Evolutionary conservation across 2,797 vertebrate species (phyloP).

Genomic region (Hydrocynus forskahlii): DNA sequence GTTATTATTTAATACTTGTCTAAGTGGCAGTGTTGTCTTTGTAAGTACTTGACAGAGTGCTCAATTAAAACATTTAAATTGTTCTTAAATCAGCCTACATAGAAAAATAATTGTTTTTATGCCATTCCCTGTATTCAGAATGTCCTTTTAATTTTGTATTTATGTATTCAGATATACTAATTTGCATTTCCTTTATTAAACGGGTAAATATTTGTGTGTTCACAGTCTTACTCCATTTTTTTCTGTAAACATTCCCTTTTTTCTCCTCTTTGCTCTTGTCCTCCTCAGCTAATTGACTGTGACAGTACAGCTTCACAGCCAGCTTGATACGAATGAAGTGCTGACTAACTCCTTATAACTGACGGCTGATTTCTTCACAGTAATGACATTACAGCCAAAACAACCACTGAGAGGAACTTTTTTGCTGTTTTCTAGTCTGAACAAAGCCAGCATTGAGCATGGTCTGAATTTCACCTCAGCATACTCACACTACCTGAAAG

Average conservation of each 20-base stretch:
- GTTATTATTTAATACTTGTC: neutral
- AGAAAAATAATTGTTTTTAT: neutral
- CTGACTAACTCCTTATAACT: neutral
- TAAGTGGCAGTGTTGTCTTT: neutral
- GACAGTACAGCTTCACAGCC: neutral
- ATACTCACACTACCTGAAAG: slow-evolving; percentile 84
- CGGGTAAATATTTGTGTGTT: slow-evolving; percentile 18
- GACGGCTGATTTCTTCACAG: slow-evolving; percentile 2
- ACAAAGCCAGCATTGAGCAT: slow-evolving; percentile 79
- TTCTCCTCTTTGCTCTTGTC: neutral
- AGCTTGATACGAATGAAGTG: neutral
- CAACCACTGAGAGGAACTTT: neutral
- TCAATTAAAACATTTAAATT: neutral
- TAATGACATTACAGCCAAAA: neutral
- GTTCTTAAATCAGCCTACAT: neutral
- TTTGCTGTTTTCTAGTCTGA: slow-evolving; percentile 48
- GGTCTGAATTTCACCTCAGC: slow-evolving; percentile 86
- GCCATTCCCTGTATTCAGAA: neutral
- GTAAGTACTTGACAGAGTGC: neutral
- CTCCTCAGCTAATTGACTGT: neutral
- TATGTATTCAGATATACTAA: neutral
- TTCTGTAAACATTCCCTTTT: too few species aligned
- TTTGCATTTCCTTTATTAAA: neutral
- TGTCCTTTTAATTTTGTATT: neutral
- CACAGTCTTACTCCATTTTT: neutral